Percentiles rank a stretch among this genome's conserved stretches.
These are phyloP conservation scores for Phenganax subtilis DNA, from an alignment of 92 coral and sea anemone genomes.

Conservation along the genomic window DNA sequence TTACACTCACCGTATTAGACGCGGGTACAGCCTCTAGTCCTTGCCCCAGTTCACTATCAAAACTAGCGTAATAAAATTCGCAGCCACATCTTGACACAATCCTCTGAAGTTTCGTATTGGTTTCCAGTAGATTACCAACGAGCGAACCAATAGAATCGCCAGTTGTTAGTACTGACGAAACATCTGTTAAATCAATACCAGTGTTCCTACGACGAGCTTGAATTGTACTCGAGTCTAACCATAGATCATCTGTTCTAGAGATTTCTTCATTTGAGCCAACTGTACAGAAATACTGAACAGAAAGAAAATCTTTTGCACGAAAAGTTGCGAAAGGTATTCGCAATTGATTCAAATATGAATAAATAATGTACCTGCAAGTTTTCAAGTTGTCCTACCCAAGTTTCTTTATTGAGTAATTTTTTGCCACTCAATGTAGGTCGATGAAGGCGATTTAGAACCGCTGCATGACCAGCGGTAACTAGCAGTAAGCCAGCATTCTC, in stretches of 20 bases:
- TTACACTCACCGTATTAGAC: conserved; percentile 61
- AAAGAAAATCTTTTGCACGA: neutral
- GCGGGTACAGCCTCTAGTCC: conserved; percentile 71
- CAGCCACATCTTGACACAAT: conserved; percentile 95
- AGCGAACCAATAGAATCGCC: conserved; percentile 96
- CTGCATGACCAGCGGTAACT: conserved; percentile 86
- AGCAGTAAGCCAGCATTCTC: conserved; percentile 88
- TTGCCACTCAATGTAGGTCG: conserved; percentile 87
- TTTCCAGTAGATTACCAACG: conserved; percentile 67
- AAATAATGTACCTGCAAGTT: conserved; percentile 66
- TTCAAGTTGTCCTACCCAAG: conserved; percentile 95
- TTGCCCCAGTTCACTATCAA: conserved; percentile 85
- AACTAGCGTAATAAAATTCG: conserved; percentile 82
- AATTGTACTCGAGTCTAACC: conserved; percentile 83
- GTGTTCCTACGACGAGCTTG: conserved; percentile 79
- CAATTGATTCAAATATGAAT: neutral
- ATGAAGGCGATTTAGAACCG: conserved; percentile 79
- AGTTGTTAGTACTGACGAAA: conserved; percentile 83
- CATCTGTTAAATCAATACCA: conserved; percentile 77
- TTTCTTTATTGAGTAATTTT: conserved; percentile 85
- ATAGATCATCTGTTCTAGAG: conserved; percentile 63
- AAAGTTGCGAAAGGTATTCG: neutral
- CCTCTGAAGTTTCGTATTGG: conserved; percentile 73
- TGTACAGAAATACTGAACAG: conserved; percentile 81
- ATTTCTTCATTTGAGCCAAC: conserved; percentile 80